Percentiles rank a stretch among this genome's conserved stretches.
Conservation (phyloP, 1,140 invertebrate species). For the Lanistes nyassanus region DNA sequence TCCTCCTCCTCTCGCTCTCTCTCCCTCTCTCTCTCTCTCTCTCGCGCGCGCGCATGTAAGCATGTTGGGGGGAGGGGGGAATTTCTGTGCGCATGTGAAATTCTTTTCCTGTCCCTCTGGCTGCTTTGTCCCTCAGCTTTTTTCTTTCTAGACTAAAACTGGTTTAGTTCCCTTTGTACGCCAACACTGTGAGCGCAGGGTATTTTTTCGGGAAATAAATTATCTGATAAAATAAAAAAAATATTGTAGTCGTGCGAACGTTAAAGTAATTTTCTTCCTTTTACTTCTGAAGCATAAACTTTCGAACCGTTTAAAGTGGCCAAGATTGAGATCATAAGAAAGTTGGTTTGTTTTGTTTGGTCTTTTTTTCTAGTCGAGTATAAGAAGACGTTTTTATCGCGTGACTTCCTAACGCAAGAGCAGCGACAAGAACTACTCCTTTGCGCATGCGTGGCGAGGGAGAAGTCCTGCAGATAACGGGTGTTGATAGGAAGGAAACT, state of each 20-base stretch:
- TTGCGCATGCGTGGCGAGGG: conserved; percentile 19
- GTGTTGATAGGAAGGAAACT: conserved; percentile 14
- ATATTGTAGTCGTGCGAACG: neutral
- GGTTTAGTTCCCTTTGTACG: neutral
- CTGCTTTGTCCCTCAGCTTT: neutral
- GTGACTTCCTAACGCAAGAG: neutral
- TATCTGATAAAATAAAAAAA: neutral
- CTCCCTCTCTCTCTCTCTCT: no score
- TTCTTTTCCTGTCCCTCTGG: no score
- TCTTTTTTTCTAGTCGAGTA: no score
- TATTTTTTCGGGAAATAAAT: neutral
- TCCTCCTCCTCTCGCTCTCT: no score
- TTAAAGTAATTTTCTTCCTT: conserved; percentile 22
- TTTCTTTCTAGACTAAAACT: neutral
- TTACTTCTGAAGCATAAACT: conserved; percentile 21
- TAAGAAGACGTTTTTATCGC: neutral
- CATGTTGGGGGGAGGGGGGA: neutral
- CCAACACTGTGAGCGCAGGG: neutral
- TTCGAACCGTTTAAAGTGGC: conserved; percentile 6
- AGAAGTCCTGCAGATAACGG: conserved; percentile 11
- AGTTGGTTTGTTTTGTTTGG: no score
- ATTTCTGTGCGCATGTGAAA: no score
- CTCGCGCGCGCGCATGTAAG: no score
- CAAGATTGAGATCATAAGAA: conserved; percentile 14
- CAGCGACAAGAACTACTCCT: neutral